These are phyloP conservation scores for Oreotrochilus melanogaster DNA, from an alignment of 2,113 vertebrate species.

Conservation along the genomic window DNA sequence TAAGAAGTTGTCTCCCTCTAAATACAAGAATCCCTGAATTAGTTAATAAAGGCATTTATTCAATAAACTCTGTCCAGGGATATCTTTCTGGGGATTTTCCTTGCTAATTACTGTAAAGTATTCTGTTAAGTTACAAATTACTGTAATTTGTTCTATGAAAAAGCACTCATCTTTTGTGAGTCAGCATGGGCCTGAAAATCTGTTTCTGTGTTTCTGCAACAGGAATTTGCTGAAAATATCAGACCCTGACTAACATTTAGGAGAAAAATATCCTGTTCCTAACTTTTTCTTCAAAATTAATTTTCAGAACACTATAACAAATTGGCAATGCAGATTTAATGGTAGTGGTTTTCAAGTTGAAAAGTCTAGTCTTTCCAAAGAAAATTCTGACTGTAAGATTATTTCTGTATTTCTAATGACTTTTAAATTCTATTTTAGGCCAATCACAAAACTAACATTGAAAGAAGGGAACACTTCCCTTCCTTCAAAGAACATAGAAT, in stretches of 20 bases:
- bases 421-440: background rate
- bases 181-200: background rate
- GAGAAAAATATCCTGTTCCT: background rate
- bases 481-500: background rate
- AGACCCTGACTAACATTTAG: background rate
- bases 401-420: background rate
- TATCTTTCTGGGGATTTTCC: background rate
- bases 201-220: background rate
- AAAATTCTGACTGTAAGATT: background rate
- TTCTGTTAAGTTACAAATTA: conserved; percentile 11
- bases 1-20: conserved; percentile 7
- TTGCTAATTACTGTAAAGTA: background rate
- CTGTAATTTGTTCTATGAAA: background rate
- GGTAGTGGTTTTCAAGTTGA: background rate
- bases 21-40: background rate
- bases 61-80: background rate
- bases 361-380: background rate
- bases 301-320: background rate
- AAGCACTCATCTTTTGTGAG: background rate
- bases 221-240: background rate
- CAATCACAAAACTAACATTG: background rate
- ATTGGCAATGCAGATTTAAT: background rate
- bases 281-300: background rate
- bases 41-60: background rate
- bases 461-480: background rate